These are phyloP conservation scores for Cossypha niveicapilla DNA, from an alignment of 2,797 vertebrate genomes.

Conservation along the genomic window DNA sequence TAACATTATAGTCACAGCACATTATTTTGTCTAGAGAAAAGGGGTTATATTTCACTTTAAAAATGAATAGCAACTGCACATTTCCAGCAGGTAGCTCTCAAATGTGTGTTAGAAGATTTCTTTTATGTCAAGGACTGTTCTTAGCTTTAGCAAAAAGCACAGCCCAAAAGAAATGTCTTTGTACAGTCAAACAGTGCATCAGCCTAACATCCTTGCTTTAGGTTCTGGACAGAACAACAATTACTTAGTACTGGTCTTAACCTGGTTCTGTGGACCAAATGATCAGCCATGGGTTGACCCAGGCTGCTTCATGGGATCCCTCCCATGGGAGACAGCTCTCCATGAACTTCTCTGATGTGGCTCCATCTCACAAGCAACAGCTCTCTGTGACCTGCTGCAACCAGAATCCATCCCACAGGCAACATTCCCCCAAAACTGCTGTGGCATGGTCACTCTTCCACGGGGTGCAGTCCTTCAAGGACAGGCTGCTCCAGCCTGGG, in stretches of 20 bases:
- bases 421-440: not conserved
- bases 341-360: rapidly evolving
- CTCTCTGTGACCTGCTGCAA: not conserved
- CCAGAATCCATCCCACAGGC: rapidly evolving
- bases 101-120: not conserved
- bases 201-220: not conserved
- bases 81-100: not conserved
- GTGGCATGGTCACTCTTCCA: rapidly evolving
- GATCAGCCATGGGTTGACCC: rapidly evolving
- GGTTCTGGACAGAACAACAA: not conserved
- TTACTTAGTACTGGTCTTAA: not conserved
- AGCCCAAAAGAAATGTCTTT: not conserved
- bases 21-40: not conserved
- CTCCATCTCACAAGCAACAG: not conserved
- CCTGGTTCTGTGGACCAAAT: not conserved
- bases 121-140: not conserved
- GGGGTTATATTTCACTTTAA: not conserved
- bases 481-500: not conserved
- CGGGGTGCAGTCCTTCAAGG: not conserved
- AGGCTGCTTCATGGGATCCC: not conserved
- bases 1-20: not conserved
- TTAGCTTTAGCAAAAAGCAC: not conserved
- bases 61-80: not conserved
- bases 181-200: not conserved
- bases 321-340: not conserved